Conservation (phyloP, 2,888 invertebrate species). For the Andrena hattorfiana region DNA sequence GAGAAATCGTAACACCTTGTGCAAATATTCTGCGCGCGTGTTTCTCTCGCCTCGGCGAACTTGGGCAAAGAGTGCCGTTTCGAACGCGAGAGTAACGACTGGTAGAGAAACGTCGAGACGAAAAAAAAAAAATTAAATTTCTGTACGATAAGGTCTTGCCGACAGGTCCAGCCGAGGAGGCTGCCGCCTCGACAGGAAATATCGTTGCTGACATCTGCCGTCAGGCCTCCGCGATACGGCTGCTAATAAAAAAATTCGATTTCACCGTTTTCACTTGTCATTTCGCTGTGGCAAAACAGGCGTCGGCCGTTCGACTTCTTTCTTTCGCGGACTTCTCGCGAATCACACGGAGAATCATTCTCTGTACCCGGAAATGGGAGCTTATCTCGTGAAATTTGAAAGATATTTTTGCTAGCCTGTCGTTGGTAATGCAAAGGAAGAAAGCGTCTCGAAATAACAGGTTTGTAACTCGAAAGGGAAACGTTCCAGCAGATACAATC, state of each 20-base stretch:
- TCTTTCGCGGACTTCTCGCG: background rate
- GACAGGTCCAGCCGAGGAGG: slow-evolving; percentile 29
- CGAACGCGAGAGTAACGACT: background rate
- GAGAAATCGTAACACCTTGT: background rate
- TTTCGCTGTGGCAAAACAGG: slow-evolving; percentile 17
- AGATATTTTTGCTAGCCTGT: background rate
- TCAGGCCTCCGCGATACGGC: slow-evolving; percentile 33
- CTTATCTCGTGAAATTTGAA: background rate
- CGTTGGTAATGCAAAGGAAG: background rate
- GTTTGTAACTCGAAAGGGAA: too few relatives aligned
- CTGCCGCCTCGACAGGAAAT: slow-evolving; percentile 23
- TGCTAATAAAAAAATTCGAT: slow-evolving; percentile 50
- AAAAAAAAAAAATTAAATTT: slow-evolving; percentile 3
- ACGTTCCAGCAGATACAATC: too few relatives aligned
- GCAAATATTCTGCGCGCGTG: background rate
- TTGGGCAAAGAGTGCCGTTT: background rate
- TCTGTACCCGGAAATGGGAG: background rate
- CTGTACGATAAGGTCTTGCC: slow-evolving; percentile 39
- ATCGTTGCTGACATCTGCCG: slow-evolving; percentile 35
- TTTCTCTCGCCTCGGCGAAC: background rate
- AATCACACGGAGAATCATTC: background rate
- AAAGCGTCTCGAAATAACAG: background rate
- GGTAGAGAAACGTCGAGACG: background rate
- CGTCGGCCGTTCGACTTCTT: background rate
- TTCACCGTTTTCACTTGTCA: slow-evolving; percentile 52